Evolutionary conservation across 2,113 vertebrate genomes (phyloP), one percentile per base, ranked within the genome.

Genomic region (Neomonachus schauinslandi): DNA sequence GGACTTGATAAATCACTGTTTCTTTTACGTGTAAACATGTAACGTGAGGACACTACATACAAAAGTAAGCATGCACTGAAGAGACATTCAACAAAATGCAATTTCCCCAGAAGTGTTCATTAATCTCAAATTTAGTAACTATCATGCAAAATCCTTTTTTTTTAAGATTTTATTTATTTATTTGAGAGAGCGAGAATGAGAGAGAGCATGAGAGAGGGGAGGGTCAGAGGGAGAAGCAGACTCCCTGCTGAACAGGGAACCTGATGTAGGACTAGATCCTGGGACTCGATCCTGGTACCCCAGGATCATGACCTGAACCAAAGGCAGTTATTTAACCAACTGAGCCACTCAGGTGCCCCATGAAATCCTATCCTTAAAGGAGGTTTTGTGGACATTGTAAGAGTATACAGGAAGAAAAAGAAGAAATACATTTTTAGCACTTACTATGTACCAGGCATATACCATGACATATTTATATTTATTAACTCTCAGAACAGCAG

Each of bases 21-120:
- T 84, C 59, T 96, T 93, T 91, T 74, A 51, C 14, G 63, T n/a
- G 74, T 33, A 79, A 96, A 92, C 33, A 49, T 51, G 69, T 18
- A 87, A 51, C 24, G 5, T 76, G 28, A 97, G 77, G 71, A 39
- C 36, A 65, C 0, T 71, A 9, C 7, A 69, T 36, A 16, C 74
- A 82, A 88, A 7, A 74, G 65, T 49, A 85, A 49, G 51, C 42
- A 36, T 96, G 51, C 33, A 3, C 28, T 74, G 11, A 72, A 59
- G 31, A 77, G 39, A 59, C 19, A 16, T 42, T 94, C n/a, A 87
- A 49, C 28, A 92, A 93, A 95, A 82, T 21, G 24, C 0, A 24
- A 14, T 53, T 94, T 93, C 1, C 49, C 12, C 42, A 71, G 18
- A 39, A 5, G 7, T 89, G 3, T 59, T 96, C 59, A 79, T 72